Conservation (phyloP, 1,140 invertebrate species). For the Pseudomyrmex flavicornis region DNA sequence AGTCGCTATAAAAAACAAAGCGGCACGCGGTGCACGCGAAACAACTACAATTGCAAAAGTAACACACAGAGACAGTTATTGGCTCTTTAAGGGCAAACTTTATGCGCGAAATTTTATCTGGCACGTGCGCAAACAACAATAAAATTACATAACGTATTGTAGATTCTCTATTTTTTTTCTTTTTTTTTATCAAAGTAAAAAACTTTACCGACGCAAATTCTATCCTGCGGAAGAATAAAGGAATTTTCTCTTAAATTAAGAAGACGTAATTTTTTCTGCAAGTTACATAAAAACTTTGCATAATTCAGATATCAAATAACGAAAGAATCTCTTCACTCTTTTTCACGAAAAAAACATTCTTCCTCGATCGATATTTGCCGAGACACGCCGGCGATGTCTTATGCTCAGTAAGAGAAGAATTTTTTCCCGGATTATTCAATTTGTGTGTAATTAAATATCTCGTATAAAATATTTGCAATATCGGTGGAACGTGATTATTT, state of each 20-base stretch:
- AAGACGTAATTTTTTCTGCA: not conserved
- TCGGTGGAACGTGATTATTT: conserved; percentile 49
- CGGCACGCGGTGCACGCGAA: not conserved
- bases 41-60: conserved; percentile 36
- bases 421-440: conserved; percentile 36
- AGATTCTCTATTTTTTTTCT: not conserved
- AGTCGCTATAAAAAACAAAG: conserved; percentile 52
- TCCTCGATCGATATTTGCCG: conserved; percentile 36
- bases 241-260: conserved; percentile 4
- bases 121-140: not conserved
- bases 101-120: conserved; percentile 42
- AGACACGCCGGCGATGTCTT: not conserved
- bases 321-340: not conserved
- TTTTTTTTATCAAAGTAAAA: not conserved
- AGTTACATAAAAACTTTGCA: not conserved
- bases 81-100: conserved; percentile 40
- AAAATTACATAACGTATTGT: too few relatives aligned
- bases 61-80: not conserved
- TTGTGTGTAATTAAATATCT: conserved; percentile 48
- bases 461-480: conserved; percentile 56
- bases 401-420: conserved; percentile 9
- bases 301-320: conserved; percentile 17
- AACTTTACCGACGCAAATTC: not conserved
- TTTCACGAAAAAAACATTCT: not conserved
- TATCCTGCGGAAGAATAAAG: not conserved